Evolutionary conservation across 2,888 invertebrate species (phyloP).

Genomic region (Eurytoma adleriae): DNA sequence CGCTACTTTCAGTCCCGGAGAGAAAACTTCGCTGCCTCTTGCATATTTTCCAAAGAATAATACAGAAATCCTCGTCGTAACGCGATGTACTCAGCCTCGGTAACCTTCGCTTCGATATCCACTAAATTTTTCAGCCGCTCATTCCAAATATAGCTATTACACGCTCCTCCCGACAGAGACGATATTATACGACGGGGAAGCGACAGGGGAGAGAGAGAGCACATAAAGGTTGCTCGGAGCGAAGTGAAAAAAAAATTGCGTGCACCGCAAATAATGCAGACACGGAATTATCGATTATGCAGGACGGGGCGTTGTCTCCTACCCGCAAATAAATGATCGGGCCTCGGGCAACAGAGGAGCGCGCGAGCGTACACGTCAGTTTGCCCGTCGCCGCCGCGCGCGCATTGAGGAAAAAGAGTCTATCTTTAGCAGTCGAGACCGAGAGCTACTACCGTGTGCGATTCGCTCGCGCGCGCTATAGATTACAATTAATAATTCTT

Average conservation of each 20-base stretch:
- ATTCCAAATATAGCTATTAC: too few species aligned
- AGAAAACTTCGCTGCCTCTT: not conserved
- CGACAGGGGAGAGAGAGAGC: not conserved
- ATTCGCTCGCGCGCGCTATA: slow-evolving; percentile 58
- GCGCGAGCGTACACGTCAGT: slow-evolving; percentile 57
- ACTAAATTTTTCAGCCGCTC: too few species aligned
- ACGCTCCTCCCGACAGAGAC: not conserved
- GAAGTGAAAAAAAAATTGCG: not conserved
- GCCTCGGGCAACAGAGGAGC: not conserved
- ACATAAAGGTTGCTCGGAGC: not conserved
- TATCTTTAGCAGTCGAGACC: slow-evolving; percentile 62
- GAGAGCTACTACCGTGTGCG: slow-evolving; percentile 1
- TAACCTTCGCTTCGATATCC: too few species aligned
- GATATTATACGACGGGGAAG: slow-evolving; percentile 13
- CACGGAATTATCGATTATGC: slow-evolving; percentile 66
- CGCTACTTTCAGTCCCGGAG: not conserved
- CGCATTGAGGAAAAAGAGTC: slow-evolving; percentile 50
- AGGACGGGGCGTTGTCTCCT: slow-evolving; percentile 54
- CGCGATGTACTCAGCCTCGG: too few species aligned
- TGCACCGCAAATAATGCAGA: slow-evolving; percentile 24
- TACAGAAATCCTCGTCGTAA: too few species aligned
- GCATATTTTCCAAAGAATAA: slow-evolving; percentile 1
- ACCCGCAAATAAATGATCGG: slow-evolving; percentile 58
- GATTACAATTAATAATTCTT: slow-evolving; percentile 68
- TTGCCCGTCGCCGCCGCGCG: slow-evolving; percentile 26